phyloP scores from a whole-genome alignment of 2,113 vertebrate species.

The Globicephala melas region DNA sequence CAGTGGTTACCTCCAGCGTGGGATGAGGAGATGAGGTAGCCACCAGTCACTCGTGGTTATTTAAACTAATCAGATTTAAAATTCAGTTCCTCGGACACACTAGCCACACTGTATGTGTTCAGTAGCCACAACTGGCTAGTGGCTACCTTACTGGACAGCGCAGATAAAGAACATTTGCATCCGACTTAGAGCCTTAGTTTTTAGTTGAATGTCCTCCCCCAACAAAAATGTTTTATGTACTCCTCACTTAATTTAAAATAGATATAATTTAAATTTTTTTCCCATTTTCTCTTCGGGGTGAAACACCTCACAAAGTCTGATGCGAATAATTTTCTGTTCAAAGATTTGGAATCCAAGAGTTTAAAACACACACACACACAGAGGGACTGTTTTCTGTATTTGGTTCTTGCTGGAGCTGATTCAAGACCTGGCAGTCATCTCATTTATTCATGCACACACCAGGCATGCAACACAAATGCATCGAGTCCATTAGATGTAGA shows the following conservation, averaged over 20 bases:
- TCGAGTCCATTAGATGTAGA: fast-evolving
- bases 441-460: background rate
- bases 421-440: background rate
- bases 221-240: background rate
- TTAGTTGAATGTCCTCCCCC: background rate
- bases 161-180: background rate
- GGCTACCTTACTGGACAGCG: background rate
- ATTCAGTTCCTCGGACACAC: background rate
- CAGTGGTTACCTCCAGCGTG: fast-evolving
- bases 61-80: background rate
- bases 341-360: background rate
- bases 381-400: background rate
- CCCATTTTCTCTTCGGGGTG: conserved; percentile 1
- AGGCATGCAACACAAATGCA: fast-evolving
- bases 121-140: background rate
- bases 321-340: background rate
- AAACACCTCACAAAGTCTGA: background rate
- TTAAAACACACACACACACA: background rate
- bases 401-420: background rate
- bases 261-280: background rate
- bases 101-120: background rate
- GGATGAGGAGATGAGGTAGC: background rate
- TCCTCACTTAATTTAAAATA: background rate
- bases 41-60: background rate
- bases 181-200: background rate